These are phyloP conservation scores for Conus canariensis DNA, from an alignment of 2,888 invertebrate species.

Conservation along the genomic window DNA sequence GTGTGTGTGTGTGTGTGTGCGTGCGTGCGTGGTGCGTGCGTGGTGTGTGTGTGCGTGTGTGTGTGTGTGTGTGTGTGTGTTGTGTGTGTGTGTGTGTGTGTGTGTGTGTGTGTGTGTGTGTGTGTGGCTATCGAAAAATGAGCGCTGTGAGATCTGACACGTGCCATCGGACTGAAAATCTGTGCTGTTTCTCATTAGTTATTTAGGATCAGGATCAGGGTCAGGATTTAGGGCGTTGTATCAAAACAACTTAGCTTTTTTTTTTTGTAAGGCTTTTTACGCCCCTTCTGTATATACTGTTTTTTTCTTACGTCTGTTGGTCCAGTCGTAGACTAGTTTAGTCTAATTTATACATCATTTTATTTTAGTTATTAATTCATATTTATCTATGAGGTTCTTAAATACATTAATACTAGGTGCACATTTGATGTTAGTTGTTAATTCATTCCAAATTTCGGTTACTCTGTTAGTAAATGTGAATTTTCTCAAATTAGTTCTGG, in stretches of 20 bases:
- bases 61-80: background rate
- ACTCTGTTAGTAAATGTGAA: too few species aligned
- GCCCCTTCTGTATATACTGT: too few species aligned
- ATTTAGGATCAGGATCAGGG: background rate
- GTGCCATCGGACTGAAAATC: background rate
- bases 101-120: background rate
- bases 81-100: constrained; percentile 6
- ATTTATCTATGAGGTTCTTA: background rate
- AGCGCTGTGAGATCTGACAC: background rate
- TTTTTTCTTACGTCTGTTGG: too few species aligned
- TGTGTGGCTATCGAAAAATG: background rate
- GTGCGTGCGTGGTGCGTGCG: background rate
- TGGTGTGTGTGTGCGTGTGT: background rate
- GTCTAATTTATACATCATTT: background rate
- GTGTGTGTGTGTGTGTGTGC: constrained; percentile 9
- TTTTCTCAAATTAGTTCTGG: too few species aligned
- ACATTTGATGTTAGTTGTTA: background rate
- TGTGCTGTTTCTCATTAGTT: too few species aligned
- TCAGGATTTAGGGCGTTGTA: background rate
- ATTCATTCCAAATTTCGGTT: background rate
- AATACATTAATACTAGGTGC: background rate
- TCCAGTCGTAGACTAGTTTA: too few species aligned
- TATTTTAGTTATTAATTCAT: background rate
- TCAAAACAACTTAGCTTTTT: background rate
- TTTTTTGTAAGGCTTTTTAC: too few species aligned